A percentile compares a stretch with the other conserved stretches of the same genome.
These are phyloP conservation scores for Campoplex nolae DNA, from an alignment of 2,888 invertebrate genomes.

Conservation along the genomic window DNA sequence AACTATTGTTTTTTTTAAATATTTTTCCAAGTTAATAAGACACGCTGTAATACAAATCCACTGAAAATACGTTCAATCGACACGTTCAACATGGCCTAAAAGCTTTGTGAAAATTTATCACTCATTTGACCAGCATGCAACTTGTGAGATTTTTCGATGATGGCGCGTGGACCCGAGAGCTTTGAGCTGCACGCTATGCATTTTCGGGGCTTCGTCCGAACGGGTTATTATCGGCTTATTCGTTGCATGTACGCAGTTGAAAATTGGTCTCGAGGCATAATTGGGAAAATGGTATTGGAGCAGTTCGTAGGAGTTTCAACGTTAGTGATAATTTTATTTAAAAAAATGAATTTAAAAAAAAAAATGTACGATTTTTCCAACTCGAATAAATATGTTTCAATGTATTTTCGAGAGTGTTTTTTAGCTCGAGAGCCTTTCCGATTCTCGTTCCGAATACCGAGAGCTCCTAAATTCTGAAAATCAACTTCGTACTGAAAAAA, in stretches of 20 bases:
- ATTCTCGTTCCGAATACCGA: background rate
- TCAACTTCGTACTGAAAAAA: background rate
- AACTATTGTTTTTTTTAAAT: no score
- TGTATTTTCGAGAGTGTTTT: background rate
- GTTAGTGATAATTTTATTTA: background rate
- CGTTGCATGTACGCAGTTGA: background rate
- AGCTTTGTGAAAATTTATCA: background rate
- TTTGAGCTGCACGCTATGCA: background rate
- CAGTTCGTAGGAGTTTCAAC: background rate
- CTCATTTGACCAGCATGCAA: background rate
- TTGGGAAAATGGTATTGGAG: background rate
- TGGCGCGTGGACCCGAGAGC: background rate
- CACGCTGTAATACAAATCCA: no score
- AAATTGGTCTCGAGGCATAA: background rate
- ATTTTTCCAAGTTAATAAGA: no score
- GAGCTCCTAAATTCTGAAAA: background rate
- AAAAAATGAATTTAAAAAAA: background rate
- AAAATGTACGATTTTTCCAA: background rate
- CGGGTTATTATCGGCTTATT: conserved; percentile 1
- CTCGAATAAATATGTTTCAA: background rate
- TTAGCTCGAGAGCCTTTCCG: background rate
- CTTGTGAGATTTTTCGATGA: background rate
- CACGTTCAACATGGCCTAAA: no score
- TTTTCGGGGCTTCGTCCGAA: background rate
- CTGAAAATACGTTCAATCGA: no score